A percentile compares a stretch with the other conserved stretches of the same genome.
Conservation (phyloP, 2,888 invertebrate genomes). For the Meiosimyza decipiens region DNA sequence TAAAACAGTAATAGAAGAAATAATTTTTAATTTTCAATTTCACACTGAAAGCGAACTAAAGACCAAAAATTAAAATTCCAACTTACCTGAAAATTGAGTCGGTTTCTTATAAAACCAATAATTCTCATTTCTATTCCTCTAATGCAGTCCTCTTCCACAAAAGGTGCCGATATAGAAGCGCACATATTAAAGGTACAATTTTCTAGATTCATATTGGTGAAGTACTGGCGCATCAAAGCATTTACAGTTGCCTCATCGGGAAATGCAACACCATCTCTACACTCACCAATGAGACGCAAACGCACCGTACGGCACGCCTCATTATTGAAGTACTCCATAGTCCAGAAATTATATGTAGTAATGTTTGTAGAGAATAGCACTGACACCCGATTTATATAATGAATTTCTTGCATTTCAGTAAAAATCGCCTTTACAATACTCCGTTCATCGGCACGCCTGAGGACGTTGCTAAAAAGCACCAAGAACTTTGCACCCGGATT, state of each 20-base stretch:
- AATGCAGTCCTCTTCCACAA: conserved; percentile 65
- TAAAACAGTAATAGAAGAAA: too few relatives aligned
- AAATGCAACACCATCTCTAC: conserved; percentile 49
- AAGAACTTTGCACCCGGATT: conserved; percentile 64
- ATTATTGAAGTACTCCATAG: conserved; percentile 60
- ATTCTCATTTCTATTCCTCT: conserved; percentile 68
- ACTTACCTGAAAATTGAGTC: conserved; percentile 62
- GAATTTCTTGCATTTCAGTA: conserved; percentile 50
- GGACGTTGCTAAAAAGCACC: conserved; percentile 59
- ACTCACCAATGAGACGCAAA: conserved; percentile 56
- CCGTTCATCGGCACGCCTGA: conserved; percentile 43
- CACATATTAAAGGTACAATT: conserved; percentile 69
- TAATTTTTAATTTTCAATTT: not conserved
- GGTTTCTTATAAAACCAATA: conserved; percentile 63
- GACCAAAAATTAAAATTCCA: not conserved
- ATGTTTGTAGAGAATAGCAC: conserved; percentile 56
- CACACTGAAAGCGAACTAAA: not conserved
- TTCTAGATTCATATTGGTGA: conserved; percentile 58
- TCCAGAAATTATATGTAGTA: conserved; percentile 57
- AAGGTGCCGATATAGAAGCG: conserved; percentile 69
- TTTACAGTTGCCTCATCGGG: conserved; percentile 47
- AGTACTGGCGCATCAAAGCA: conserved; percentile 45
- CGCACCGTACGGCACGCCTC: conserved; percentile 53
- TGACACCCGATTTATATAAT: conserved; percentile 60
- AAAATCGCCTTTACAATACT: conserved; percentile 55